phyloP scores from a whole-genome alignment of 2,888 invertebrate species.

The Labia minor region DNA sequence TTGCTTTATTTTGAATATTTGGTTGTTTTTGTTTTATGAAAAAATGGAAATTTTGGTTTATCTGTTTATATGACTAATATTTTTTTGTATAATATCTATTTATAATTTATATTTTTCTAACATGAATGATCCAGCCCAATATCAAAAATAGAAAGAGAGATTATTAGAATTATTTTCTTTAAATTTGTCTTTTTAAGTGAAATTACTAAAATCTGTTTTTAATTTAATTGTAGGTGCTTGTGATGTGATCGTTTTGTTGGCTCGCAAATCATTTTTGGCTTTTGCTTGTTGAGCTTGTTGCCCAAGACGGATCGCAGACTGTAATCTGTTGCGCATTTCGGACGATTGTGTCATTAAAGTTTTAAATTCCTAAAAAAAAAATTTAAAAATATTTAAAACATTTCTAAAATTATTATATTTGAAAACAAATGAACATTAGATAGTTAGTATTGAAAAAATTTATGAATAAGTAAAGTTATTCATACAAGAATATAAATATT shows the following conservation, averaged over 20 bases:
- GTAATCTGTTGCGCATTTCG: conserved; percentile 69
- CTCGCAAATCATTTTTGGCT: conserved; percentile 38
- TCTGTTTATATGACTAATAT: too few relatives aligned
- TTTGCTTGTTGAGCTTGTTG: conserved; percentile 41
- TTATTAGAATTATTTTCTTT: too few relatives aligned
- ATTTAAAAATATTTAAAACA: conserved; percentile 20
- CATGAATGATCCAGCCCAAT: not conserved
- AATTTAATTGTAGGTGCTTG: conserved; percentile 69
- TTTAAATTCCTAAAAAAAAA: conserved; percentile 65
- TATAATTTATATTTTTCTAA: not conserved
- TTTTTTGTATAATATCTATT: not conserved
- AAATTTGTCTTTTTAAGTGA: conserved; percentile 48
- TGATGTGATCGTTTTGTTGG: conserved; percentile 36
- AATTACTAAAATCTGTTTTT: conserved; percentile 91
- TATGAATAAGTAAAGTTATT: too few relatives aligned
- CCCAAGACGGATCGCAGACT: conserved; percentile 69
- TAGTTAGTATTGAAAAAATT: too few relatives aligned
- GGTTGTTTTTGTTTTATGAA: not conserved
- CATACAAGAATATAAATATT: too few relatives aligned
- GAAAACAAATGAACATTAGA: not conserved
- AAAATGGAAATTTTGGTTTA: too few relatives aligned
- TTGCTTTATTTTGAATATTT: not conserved
- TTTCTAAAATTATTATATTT: not conserved
- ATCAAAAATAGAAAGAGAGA: conserved; percentile 5
- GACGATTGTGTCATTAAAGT: conserved; percentile 74